Evolutionary conservation across 2,888 invertebrate genomes (phyloP).

Genomic region (Caenorhabditis zanzibari): DNA sequence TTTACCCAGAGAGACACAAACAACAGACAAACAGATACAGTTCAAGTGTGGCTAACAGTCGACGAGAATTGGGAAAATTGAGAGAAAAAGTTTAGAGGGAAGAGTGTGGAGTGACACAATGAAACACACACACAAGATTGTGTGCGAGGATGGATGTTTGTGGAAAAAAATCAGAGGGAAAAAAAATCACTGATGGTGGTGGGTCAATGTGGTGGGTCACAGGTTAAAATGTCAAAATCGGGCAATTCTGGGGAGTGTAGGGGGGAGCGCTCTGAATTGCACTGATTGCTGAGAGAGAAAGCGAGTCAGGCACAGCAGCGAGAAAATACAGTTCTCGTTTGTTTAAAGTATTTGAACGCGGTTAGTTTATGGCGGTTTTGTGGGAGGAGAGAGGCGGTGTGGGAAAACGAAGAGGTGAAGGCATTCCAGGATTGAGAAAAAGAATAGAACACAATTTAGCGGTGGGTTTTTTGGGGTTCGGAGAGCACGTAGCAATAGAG

Average conservation of each 20-base stretch:
- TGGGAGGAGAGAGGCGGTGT: not conserved
- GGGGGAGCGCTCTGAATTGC: constrained; percentile 22
- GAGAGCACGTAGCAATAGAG: not conserved
- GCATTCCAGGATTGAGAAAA: not conserved
- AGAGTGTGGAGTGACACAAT: constrained; percentile 54
- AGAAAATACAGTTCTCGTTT: constrained; percentile 59
- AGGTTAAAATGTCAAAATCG: constrained; percentile 55
- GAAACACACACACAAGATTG: constrained; percentile 38
- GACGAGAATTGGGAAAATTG: constrained; percentile 35
- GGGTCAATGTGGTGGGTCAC: constrained; percentile 25
- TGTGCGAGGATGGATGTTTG: constrained; percentile 32
- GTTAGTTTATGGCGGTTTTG: constrained; percentile 37
- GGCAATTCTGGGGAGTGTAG: constrained; percentile 27
- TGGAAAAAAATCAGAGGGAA: constrained; percentile 13
- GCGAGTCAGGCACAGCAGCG: constrained; percentile 16
- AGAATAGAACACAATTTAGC: constrained; percentile 9
- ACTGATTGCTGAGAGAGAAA: constrained; percentile 59
- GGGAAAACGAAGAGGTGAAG: constrained; percentile 10
- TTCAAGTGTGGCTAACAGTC: constrained; percentile 51
- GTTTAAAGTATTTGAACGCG: constrained; percentile 65
- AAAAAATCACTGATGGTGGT: constrained; percentile 47
- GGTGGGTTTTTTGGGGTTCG: not conserved
- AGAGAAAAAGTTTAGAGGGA: constrained; percentile 14
- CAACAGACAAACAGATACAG: constrained; percentile 63
- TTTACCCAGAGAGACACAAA: constrained; percentile 41